Base-by-base conservation (phyloP, 2,797 vertebrate species). In the Corythornis leucogaster region DNA sequence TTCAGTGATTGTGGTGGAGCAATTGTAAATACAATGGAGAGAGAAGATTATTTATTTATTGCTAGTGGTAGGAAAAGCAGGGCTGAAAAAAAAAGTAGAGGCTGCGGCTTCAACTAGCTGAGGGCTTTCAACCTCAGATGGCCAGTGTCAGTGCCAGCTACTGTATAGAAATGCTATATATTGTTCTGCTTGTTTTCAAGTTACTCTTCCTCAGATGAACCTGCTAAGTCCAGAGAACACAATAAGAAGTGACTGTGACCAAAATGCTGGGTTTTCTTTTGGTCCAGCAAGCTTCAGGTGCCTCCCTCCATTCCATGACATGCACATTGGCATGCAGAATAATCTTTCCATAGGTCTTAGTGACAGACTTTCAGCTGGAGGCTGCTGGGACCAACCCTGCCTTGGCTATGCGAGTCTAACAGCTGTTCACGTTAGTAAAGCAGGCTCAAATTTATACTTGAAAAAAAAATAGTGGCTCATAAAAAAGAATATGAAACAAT, bases 401-500 rank as follows among this genome's bases (percentile, higher is more conserved):
- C 69, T 90, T 75, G 70, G 81, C 85, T 87, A 0, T 79, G 40
- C 33, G 59, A 94, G 54, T 81, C 76, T 64, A 94, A 94, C 92
- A 97, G 96, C 97, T 97, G 94, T 92, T 98, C 87, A 75, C 22
- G n/a, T 96, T 96, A 94, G 87, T 76, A 92, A 69, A 94, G 95
- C 89, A 95, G 92, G 90, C 95, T 91, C 93, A 96, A 94, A 97
- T 97, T 96, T 97, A 97, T 97, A 95, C 92, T 96, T 84, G 84
- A 11, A 78, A 35, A 80, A 97, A 96, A 91, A 96, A 95, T 87
- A 94, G 86, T 75, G 66, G 82, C 87, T 95, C 81, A 19, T 97
- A 97, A 97, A 97, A 97, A 97, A 96, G 91, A 96, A 95, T 85
- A 94, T 84, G 93, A 94, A 96, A 97, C 87, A 92, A 94, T 95